A percentile compares a stretch with the other conserved stretches of the same genome.
phyloP scores from a whole-genome alignment of 2,888 invertebrate genomes.

The Drosophila maculinotata region DNA sequence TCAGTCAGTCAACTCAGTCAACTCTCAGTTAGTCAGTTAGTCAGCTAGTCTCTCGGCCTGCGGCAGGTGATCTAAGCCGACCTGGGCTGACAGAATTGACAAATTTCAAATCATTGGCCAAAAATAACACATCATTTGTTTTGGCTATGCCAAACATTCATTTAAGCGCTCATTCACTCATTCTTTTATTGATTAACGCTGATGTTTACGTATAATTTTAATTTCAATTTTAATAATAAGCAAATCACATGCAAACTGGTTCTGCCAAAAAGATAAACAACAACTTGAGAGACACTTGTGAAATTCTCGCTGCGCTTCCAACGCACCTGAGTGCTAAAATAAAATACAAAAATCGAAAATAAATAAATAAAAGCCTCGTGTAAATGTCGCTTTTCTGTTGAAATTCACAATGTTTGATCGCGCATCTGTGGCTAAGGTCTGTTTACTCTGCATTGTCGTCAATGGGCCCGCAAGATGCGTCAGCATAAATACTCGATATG shows the following conservation, averaged over 20 bases:
- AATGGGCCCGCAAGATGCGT: slow-evolving; percentile 53
- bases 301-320: slow-evolving; percentile 37
- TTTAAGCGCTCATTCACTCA: slow-evolving; percentile 13
- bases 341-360: not conserved
- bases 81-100: slow-evolving; percentile 31
- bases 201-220: slow-evolving; percentile 33
- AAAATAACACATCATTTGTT: slow-evolving; percentile 48
- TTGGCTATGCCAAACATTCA: slow-evolving; percentile 10
- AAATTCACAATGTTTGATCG: slow-evolving; percentile 50
- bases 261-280: slow-evolving; percentile 45
- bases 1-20: slow-evolving; percentile 25
- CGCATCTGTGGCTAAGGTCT: slow-evolving; percentile 41
- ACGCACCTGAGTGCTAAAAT: slow-evolving; percentile 17
- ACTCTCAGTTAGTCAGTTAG: slow-evolving; percentile 13
- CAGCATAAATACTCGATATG: slow-evolving; percentile 44
- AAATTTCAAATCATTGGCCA: slow-evolving; percentile 53
- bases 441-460: slow-evolving; percentile 59
- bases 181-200: slow-evolving; percentile 30
- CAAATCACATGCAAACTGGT: slow-evolving; percentile 45
- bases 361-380: slow-evolving; percentile 11
- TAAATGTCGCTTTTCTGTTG: slow-evolving; percentile 41
- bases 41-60: slow-evolving; percentile 24
- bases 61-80: slow-evolving; percentile 65
- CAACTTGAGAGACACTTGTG: slow-evolving; percentile 32
- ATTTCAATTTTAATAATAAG: slow-evolving; percentile 28